Conservation (phyloP, 2,888 invertebrate species). For the Drosophila sordidapex region DNA sequence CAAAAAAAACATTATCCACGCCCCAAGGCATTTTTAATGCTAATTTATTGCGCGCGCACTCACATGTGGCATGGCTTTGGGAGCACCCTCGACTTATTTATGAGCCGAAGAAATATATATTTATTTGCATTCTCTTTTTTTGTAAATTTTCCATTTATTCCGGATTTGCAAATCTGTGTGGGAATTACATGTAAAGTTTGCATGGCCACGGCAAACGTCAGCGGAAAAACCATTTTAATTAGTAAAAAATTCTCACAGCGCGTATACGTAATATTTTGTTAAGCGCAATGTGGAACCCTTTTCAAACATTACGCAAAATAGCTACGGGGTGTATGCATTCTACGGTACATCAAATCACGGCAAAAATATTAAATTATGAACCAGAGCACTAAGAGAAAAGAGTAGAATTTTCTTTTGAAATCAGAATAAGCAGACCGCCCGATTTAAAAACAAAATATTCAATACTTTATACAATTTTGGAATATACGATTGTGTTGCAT, state of each 20-base stretch:
- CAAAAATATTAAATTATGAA: no score
- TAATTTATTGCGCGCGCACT: constrained; percentile 69
- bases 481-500: background rate
- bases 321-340: constrained; percentile 5
- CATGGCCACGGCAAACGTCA: constrained; percentile 36
- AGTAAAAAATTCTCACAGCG: constrained; percentile 61
- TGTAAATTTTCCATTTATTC: constrained; percentile 29
- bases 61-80: constrained; percentile 45
- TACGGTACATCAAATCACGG: background rate
- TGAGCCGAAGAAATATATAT: constrained; percentile 60
- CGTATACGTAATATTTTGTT: constrained; percentile 67
- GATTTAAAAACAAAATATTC: background rate
- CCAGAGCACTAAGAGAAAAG: background rate
- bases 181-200: constrained; percentile 47
- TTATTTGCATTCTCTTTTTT: constrained; percentile 7
- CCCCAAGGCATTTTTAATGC: constrained; percentile 74
- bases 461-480: background rate
- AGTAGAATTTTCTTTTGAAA: background rate
- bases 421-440: background rate
- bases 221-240: constrained; percentile 77
- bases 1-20: constrained; percentile 47
- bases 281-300: constrained; percentile 23
- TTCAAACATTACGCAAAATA: constrained; percentile 22
- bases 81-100: constrained; percentile 64
- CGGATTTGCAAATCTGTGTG: constrained; percentile 65